These are phyloP conservation scores for Escarpia spicata DNA, from an alignment of 2,888 invertebrate genomes.

Conservation along the genomic window DNA sequence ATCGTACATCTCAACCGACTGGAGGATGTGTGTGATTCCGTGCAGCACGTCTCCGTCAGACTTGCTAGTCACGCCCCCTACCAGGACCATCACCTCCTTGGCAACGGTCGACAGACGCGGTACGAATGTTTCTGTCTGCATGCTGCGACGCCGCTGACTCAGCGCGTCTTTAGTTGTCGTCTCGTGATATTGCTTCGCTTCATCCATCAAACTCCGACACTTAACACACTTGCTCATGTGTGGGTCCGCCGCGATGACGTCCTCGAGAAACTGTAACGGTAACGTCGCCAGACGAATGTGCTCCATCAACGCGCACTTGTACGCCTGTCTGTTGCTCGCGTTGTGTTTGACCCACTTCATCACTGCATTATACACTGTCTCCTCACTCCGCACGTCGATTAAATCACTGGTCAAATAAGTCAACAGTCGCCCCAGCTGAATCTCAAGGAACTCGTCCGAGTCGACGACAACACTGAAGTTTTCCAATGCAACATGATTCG, in stretches of 20 bases:
- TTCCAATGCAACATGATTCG: slow-evolving; percentile 58
- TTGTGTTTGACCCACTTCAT: slow-evolving; percentile 59
- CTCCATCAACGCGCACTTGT: slow-evolving; percentile 51
- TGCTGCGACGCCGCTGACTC: slow-evolving; percentile 58
- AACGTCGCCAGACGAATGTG: slow-evolving; percentile 58
- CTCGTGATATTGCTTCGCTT: slow-evolving; percentile 56
- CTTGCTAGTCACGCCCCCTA: slow-evolving; percentile 47
- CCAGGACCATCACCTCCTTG: slow-evolving; percentile 61
- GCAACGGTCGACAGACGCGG: slow-evolving; percentile 64
- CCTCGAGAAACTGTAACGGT: slow-evolving; percentile 49
- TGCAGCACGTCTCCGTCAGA: slow-evolving; percentile 38
- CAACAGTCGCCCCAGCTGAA: slow-evolving; percentile 54
- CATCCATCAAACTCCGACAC: slow-evolving; percentile 52
- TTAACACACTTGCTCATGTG: slow-evolving; percentile 52
- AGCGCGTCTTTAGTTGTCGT: slow-evolving; percentile 53
- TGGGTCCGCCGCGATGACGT: slow-evolving; percentile 52
- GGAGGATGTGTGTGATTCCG: slow-evolving; percentile 49
- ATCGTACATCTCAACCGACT: slow-evolving; percentile 61
- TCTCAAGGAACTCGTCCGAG: slow-evolving; percentile 60
- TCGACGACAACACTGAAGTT: slow-evolving; percentile 61
- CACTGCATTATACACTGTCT: slow-evolving; percentile 60
- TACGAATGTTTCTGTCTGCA: slow-evolving; percentile 51
- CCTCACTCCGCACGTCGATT: slow-evolving; percentile 61
- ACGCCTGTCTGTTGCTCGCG: slow-evolving; percentile 49
- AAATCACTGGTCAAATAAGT: slow-evolving; percentile 59